Percentiles rank a stretch among this genome's conserved stretches.
phyloP scores from a whole-genome alignment of 2,888 invertebrate genomes.

The Phengaris arion region DNA sequence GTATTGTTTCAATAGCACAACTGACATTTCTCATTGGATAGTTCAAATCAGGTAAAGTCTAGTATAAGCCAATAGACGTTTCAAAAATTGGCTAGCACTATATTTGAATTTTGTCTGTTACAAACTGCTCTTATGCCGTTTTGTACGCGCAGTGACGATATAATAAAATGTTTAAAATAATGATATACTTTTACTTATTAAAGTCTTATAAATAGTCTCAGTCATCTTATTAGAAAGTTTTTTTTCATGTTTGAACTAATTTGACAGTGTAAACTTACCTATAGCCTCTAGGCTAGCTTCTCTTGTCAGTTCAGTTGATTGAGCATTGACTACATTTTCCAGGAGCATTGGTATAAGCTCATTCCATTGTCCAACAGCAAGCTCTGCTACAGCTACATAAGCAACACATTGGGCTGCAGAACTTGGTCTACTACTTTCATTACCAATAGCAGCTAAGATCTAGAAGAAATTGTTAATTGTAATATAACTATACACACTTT shows the following conservation, averaged over 20 bases:
- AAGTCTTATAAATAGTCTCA: too few relatives aligned
- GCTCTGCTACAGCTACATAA: conserved; percentile 97
- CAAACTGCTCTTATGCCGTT: too few relatives aligned
- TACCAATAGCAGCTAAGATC: conserved; percentile 96
- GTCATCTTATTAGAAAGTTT: background rate
- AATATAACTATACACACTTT: conserved; percentile 11
- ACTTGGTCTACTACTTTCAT: conserved; percentile 96
- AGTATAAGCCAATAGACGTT: too few relatives aligned
- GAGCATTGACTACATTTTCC: conserved; percentile 91
- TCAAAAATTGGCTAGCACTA: too few relatives aligned
- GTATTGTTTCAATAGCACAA: too few relatives aligned
- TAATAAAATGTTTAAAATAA: too few relatives aligned
- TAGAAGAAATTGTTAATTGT: conserved; percentile 54
- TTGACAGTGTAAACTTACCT: conserved; percentile 73
- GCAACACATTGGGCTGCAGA: conserved; percentile 99
- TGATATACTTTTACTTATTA: too few relatives aligned
- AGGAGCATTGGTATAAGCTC: conserved; percentile 93
- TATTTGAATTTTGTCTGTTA: too few relatives aligned
- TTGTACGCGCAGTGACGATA: too few relatives aligned
- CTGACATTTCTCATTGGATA: too few relatives aligned
- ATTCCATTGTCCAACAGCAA: conserved; percentile 95
- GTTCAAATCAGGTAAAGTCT: too few relatives aligned
- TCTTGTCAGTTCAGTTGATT: conserved; percentile 94
- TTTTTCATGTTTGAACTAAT: background rate
- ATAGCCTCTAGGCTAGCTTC: conserved; percentile 98